Evolutionary conservation across 2,888 invertebrate species (phyloP), one percentile per base, ranked within the genome.

Genomic region (Lasioglossum morio): DNA sequence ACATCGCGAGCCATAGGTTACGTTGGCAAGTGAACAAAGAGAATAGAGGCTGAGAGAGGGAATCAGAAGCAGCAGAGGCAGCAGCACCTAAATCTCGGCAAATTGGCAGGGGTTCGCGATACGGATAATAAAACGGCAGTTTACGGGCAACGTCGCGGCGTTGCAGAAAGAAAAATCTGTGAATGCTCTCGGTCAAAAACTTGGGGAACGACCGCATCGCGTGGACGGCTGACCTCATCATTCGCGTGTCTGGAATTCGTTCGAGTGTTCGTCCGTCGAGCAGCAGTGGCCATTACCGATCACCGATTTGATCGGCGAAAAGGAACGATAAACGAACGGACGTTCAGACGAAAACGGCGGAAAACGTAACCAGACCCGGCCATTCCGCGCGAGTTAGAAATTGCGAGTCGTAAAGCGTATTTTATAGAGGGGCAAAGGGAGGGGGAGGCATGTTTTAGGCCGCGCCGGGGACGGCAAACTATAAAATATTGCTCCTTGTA

Each of bases 401-500:
- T 94, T 93, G 93, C 90, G 86, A 91, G 89, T 92, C 92, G 92
- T 93, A 92, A 94, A 94, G 90, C 87, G 90, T 92, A 90, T 91
- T 94, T 94, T 94, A 93, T 93, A 90, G 90, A 4, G 27, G 12
- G 27, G 60, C 4, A n/a, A 1, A 10, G 12, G 60, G 60, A 10
- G 14, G 27, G 4, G 87, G 82, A 16, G 88, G 86, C 87, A 88
- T 87, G 87, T 88, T 87, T 87, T 81, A 84, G 80, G 74, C 89
- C 85, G 81, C 85, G 72, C 80, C 60, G 69, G 84, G 86, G 81
- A 86, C 83, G 79, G 88, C 85, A 92, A 93, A 93, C 91, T 92
- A 90, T 90, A 92, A 94, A 94, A 93, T 94, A 94, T 94, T 90
- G 91, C 92, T 90, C 85, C 88, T 92, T 92, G 91, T 92, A 92